These are phyloP conservation scores for Agapornis roseicollis DNA, from an alignment of 2,113 vertebrate genomes.

Conservation along the genomic window DNA sequence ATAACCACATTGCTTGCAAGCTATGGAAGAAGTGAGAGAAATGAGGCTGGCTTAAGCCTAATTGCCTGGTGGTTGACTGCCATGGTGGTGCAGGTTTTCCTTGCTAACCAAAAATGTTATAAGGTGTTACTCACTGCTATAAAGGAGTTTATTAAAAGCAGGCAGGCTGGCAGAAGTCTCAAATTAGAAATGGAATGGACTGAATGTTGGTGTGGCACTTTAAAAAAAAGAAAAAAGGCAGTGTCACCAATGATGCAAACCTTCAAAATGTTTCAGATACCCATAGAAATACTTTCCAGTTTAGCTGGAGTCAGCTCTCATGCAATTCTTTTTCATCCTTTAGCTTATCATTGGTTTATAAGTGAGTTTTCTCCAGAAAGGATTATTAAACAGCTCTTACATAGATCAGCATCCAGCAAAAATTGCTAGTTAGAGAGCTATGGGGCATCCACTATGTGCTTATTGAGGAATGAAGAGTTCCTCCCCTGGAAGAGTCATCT, in stretches of 20 bases:
- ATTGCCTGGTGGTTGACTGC: background rate
- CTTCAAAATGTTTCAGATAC: background rate
- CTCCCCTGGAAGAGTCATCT: background rate
- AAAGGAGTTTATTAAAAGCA: background rate
- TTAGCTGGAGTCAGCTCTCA: background rate
- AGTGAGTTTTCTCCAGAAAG: background rate
- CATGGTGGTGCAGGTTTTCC: background rate
- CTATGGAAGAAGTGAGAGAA: background rate
- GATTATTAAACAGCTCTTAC: background rate
- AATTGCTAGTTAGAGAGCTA: background rate
- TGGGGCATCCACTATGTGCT: background rate
- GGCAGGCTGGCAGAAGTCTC: background rate
- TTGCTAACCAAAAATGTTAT: background rate
- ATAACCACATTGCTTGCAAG: background rate
- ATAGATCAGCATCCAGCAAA: background rate
- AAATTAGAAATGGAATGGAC: background rate
- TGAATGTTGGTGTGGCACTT: background rate
- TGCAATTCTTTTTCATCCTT: background rate
- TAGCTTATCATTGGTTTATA: background rate
- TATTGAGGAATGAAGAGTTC: background rate
- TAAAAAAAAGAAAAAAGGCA: background rate
- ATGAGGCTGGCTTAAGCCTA: background rate
- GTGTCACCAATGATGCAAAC: background rate
- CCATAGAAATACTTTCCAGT: background rate
- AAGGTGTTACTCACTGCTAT: background rate